Evolutionary conservation across 1,140 invertebrate species (phyloP).

Genomic region (fruit fly (Drosophila melanogaster)): DNA sequence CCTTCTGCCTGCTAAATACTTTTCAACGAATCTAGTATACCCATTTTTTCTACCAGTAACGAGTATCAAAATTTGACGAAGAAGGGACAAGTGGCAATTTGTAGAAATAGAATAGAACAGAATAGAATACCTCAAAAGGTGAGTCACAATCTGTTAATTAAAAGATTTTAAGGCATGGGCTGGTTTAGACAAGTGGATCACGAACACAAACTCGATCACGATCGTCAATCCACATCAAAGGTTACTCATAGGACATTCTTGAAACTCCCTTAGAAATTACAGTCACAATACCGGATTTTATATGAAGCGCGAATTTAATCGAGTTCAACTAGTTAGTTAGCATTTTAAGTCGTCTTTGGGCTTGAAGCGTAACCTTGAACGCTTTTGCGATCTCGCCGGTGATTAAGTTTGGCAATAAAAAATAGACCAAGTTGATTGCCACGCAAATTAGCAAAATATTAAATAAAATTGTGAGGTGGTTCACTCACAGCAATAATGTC

Average conservation of each 20-base stretch:
- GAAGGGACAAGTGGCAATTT: constrained; percentile 14
- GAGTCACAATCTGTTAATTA: constrained; percentile 10
- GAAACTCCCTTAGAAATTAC: constrained; percentile 15
- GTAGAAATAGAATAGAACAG: no score
- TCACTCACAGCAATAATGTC: constrained; percentile 59
- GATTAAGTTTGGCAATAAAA: constrained; percentile 63
- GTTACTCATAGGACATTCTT: constrained; percentile 42
- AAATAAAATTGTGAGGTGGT: constrained; percentile 55
- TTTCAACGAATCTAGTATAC: no score
- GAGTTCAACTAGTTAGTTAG: constrained; percentile 80
- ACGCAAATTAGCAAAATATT: constrained; percentile 64
- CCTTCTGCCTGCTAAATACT: no score
- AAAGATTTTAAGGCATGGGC: constrained; percentile 51
- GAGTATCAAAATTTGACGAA: constrained; percentile 32
- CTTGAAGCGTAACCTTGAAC: constrained; percentile 57
- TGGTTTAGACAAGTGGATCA: constrained; percentile 80
- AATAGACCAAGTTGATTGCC: constrained; percentile 53
- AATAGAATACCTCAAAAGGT: no score
- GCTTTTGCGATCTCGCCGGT: constrained; percentile 16
- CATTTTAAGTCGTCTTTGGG: constrained; percentile 59
- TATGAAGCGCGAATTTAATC: constrained; percentile 25
- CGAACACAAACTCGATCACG: constrained; percentile 53
- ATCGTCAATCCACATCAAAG: constrained; percentile 1
- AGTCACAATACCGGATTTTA: constrained; percentile 19
- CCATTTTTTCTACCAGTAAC: no score